Evolutionary conservation across 2,888 invertebrate genomes (phyloP).

Genomic region (Oegoconia quadripuncta): DNA sequence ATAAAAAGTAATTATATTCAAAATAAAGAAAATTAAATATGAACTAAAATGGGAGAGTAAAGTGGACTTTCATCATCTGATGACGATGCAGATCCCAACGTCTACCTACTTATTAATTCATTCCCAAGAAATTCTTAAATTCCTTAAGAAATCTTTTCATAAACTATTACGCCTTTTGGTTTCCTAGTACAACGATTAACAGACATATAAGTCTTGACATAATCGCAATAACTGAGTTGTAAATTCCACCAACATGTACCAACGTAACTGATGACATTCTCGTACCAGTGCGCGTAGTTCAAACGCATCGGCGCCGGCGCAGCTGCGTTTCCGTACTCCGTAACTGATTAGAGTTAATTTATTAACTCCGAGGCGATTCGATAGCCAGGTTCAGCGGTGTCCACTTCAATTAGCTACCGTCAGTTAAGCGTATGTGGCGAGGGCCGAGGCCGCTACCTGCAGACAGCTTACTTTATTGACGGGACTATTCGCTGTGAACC

Average conservation of each 20-base stretch:
- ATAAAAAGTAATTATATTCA: too few relatives aligned
- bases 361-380: conserved; percentile 28
- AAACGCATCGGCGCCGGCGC: conserved; percentile 23
- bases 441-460: conserved; percentile 4
- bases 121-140: too few relatives aligned
- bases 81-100: too few relatives aligned
- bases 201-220: too few relatives aligned
- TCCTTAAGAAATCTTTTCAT: too few relatives aligned
- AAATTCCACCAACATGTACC: neutral
- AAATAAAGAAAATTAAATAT: too few relatives aligned
- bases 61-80: too few relatives aligned
- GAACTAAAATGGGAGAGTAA: too few relatives aligned
- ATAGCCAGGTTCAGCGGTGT: conserved; percentile 18
- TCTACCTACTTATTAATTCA: too few relatives aligned
- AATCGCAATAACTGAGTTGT: conserved; percentile 4
- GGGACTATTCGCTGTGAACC: conserved; percentile 4
- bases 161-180: too few relatives aligned
- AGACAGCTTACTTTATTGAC: conserved; percentile 12
- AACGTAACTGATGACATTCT: conserved; percentile 8
- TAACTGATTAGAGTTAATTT: conserved; percentile 31
- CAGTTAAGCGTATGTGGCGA: conserved; percentile 17
- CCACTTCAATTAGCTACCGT: conserved; percentile 32
- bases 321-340: conserved; percentile 25
- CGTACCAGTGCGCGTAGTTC: conserved; percentile 18
- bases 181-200: too few relatives aligned